Evolutionary conservation across 2,888 invertebrate species (phyloP), one percentile per base, ranked within the genome.

Genomic region (Hylaea fasciaria): DNA sequence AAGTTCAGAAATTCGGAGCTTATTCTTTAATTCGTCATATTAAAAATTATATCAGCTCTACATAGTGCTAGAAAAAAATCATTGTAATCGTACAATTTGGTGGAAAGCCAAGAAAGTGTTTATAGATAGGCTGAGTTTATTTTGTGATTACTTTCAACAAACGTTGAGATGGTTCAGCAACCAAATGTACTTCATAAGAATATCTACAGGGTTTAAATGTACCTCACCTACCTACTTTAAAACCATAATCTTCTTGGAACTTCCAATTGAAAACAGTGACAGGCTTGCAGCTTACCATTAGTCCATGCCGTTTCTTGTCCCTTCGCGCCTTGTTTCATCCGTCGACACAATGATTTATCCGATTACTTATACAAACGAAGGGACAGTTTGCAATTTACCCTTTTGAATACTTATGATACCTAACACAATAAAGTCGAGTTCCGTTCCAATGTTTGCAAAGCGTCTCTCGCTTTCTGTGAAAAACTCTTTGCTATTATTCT

Each of bases 401-500:
- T 50, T 46, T 46, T 16, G 11, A 52, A 11, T 40, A 22, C 13
- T 11, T 52, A 8, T 41, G 43, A 52, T 62, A n/a, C n/a, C n/a
- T n/a, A 39, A 40, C 39, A 50, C 52, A 52, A 55, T 52, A 46
- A 47, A 12, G 48, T 47, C 32, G 44, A 35, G 45, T 50, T 43
- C 43, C 35, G 46, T 39, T 65, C 55, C 65, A 66, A 65, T 59
- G 65, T 64, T 68, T 68, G 66, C 68, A 71, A 70, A 70, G 29
- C 48, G 44, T 69, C 72, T 65, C 64, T 70, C 50, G 69, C 69
- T 74, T 70, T 69, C 74, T 74, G 71, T 65, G 65, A 70, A 62
- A 73, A 69, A 71, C 62, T 72, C 66, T 68, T 72, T 73, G 77
- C 74, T 82, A 75, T 82, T 80, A 80, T 82, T 81, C 83, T 83